Base-by-base conservation (phyloP, 2,797 vertebrate species). In the Karalla daura region DNA sequence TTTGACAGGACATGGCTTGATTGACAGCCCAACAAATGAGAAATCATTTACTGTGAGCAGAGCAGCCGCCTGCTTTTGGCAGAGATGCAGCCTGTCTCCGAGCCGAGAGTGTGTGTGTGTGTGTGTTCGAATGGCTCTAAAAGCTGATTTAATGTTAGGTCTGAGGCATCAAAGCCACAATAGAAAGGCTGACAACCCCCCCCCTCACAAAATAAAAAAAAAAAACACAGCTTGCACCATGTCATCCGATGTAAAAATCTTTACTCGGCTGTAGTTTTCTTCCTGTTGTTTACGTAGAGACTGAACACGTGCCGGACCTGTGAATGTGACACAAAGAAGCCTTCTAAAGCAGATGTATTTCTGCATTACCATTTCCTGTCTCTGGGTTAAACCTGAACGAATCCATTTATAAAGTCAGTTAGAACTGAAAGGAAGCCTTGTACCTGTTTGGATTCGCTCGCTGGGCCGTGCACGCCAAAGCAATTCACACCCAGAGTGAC, bases 21-120 rank as follows among this genome's bases (percentile, higher is more conserved):
- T 66, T 91, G 92, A 92, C 90, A 88, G 87, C 77, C 81, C 80
- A 77, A 78, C 86, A 90, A 90, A 92, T 91, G 85, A 91, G 84
- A 90, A 92, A 90, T 91, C 73, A 89, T 91, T 90, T 89, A 85
- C 84, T 87, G 81, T 74, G 88, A 87, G 83, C 62, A 76, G 66
- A 82, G 85, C 33, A 37, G 62, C 63, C 41, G 64, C 76, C 64
- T 75, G 77, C 77, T 80, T 84, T 75, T 80, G 85, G 86, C 68
- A 69, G 74, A 83, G 69, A 80, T 24, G 68, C 56, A 64, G 68
- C 70, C 51, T 54, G 30, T 85, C 56, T 78, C 49, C 55, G 23
- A 83, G 51, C 44, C 45, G 13, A 46, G 43, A 62, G 46, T 50
- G 46, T 37, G 63, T 40, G 11, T 54, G 18, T 64, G 55, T 63